Base-by-base conservation (phyloP, 2,888 invertebrate species). In the Dermolepida albohirtum region DNA sequence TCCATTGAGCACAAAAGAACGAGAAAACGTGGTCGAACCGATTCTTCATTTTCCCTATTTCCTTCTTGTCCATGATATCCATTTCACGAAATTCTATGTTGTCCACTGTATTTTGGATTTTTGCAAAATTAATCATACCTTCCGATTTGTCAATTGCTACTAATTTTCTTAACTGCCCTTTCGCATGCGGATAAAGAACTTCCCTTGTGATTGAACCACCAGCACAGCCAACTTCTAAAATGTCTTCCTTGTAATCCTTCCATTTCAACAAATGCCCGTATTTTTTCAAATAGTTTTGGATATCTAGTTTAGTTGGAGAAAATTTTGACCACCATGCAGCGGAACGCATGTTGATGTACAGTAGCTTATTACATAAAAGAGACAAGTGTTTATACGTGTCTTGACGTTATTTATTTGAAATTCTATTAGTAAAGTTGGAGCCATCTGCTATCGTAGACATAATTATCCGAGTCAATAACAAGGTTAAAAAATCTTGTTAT, bases 201-300 rank as follows among this genome's bases (percentile, higher is more conserved):
- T 47, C 16, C 11, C 2, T 17, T 2, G 59, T 62, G 12, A 62
- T 16, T 7, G 16, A 47, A 4, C 59, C 59, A 14, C 44, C 47
- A 12, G 29, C 59, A 14, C 59, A 62, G 5, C 59, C 59, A 16
- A 27, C 59, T 11, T 62, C 59, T 10, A 62, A 14, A 34, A 62
- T 17, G 11, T 34, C 47, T 34, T 47, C 59, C 11, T 34, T 16
- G 14, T 47, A 5, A 22, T 22, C 22, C 17, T 47, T 47, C 22
- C 47, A 49, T 47, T 34, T 62, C 8, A 62, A n/a, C 16, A 62
- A 17, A 16, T 47, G 22, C 4, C 2, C 1, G 22, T 22, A 22
- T 22, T 22, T 22, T 22, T 22, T 4, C 4, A 22, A 22, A 22
- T 22, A 22, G 1, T 4, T 22, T 2, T 22, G 2, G 22, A 22